Percentiles rank a stretch among this genome's conserved stretches.
Conservation (phyloP, 2,888 invertebrate genomes). For the Escarpia spicata region DNA sequence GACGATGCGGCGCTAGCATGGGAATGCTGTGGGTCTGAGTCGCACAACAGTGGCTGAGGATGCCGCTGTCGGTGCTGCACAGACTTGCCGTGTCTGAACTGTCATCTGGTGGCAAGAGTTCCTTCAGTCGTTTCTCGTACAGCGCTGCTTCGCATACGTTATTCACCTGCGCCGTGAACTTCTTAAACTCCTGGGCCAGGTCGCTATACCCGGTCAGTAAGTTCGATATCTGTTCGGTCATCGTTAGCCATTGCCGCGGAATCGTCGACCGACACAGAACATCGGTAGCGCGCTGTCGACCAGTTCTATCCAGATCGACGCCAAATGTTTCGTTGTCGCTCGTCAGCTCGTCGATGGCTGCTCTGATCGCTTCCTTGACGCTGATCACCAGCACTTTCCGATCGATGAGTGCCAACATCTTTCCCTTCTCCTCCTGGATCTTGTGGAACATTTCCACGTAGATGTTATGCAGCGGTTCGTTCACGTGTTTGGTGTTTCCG, state of each 20-base stretch:
- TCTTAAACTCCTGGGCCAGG: conserved; percentile 31
- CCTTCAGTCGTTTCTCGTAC: conserved; percentile 25
- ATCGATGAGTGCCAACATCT: conserved; percentile 47
- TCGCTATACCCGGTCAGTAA: conserved; percentile 32
- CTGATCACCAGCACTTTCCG: conserved; percentile 53
- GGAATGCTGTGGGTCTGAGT: neutral
- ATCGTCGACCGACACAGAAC: conserved; percentile 43
- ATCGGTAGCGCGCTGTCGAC: conserved; percentile 42
- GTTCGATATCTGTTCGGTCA: conserved; percentile 49
- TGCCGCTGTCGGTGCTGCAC: neutral
- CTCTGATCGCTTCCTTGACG: conserved; percentile 53
- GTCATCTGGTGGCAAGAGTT: neutral
- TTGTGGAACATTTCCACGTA: conserved; percentile 49
- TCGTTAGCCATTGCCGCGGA: conserved; percentile 51
- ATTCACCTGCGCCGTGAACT: conserved; percentile 39
- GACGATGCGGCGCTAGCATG: neutral
- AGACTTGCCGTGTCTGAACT: neutral
- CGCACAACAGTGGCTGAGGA: neutral
- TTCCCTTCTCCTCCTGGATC: conserved; percentile 35
- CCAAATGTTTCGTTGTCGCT: conserved; percentile 39
- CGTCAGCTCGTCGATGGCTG: conserved; percentile 37
- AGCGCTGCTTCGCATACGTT: conserved; percentile 36
- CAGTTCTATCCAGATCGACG: conserved; percentile 32
- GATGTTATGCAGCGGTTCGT: conserved; percentile 47
- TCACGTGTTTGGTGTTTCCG: neutral